A percentile compares a stretch with the other conserved stretches of the same genome.
phyloP scores from a whole-genome alignment of 2,113 vertebrate genomes.

The Phodopus roborovskii region DNA sequence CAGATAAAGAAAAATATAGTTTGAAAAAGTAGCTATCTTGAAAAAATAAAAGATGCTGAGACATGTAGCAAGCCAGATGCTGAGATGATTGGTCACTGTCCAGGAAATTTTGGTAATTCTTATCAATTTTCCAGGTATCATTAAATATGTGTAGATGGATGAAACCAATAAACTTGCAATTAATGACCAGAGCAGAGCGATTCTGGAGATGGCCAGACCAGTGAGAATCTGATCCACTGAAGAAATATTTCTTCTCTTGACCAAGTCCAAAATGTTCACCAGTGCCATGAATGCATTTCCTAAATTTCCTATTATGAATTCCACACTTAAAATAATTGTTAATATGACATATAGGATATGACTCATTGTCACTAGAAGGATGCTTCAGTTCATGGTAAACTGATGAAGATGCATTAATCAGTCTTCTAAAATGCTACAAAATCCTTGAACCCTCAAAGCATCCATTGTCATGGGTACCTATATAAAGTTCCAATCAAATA shows the following conservation, averaged over 20 bases:
- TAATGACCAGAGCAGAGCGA: not conserved
- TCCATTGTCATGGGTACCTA: not conserved
- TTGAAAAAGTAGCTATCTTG: conserved; percentile 20
- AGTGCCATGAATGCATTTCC: not conserved
- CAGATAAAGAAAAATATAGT: conserved; percentile 49
- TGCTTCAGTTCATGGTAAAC: not conserved
- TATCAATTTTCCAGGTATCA: not conserved
- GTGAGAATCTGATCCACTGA: not conserved
- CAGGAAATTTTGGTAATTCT: not conserved
- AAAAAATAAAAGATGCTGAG: not conserved
- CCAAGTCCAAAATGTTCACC: not conserved
- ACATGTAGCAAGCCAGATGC: not conserved
- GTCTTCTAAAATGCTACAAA: not conserved
- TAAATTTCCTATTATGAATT: not conserved
- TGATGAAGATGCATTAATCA: not conserved
- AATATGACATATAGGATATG: not conserved
- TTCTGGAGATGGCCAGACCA: conserved; percentile 4
- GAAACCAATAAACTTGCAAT: accelerated
- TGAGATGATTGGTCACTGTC: not conserved
- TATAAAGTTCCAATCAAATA: not conserved
- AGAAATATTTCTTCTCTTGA: not conserved
- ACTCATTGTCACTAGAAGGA: not conserved
- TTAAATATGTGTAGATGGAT: not conserved
- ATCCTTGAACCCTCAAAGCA: not conserved
- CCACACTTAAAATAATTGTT: not conserved